Evolutionary conservation across 2,113 vertebrate genomes (phyloP), one percentile per base, ranked within the genome.

Genomic region (Uropsilus gracilis): DNA sequence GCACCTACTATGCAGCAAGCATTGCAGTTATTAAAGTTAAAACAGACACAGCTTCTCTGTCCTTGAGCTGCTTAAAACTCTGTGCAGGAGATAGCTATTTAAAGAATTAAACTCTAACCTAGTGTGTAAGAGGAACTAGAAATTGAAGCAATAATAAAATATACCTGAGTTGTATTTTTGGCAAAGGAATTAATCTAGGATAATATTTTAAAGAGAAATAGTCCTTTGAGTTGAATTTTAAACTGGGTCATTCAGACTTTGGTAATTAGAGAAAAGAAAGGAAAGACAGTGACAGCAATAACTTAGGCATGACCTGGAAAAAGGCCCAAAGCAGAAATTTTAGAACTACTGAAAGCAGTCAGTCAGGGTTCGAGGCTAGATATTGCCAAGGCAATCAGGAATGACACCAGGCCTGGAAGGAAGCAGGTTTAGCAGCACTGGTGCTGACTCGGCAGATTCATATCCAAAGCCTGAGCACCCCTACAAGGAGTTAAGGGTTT

Each of bases 21-120:
- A n/a, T 0, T 39, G 5, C 5, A n/a, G 9, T 28, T 71, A 48
- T 32, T 61, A 77, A 95, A n/a, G 76, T 85, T 94, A 87, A 78
- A 2, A 44, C n/a, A 68, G 66, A 91, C 28, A 85, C 17, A 73
- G 2, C 64, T 93, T 48, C 20, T 50, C 64, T 93, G 34, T 90
- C n/a, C 69, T 84, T 75, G 80, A 71, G 26, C 64, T 68, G 46
- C 11, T 59, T 61, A 71, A 1, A 78, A 26, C 10, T 14, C 59
- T 39, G 5, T 18, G 8, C 6, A 61, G 14, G 13, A 89, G 55
- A 90, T 9, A 91, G 50, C 89, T 72, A 90, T n/a, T 11, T 85
- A 75, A 95, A 91, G 30, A 96, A 69, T 93, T 84, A 69, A 92
- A 46, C 76, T 81, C 8, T 59, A 20, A 61, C 5, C 39, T 78